Percentiles rank a stretch among this genome's conserved stretches.
Conservation (phyloP, 2,797 vertebrate species). For the Sparidentex hasta region DNA sequence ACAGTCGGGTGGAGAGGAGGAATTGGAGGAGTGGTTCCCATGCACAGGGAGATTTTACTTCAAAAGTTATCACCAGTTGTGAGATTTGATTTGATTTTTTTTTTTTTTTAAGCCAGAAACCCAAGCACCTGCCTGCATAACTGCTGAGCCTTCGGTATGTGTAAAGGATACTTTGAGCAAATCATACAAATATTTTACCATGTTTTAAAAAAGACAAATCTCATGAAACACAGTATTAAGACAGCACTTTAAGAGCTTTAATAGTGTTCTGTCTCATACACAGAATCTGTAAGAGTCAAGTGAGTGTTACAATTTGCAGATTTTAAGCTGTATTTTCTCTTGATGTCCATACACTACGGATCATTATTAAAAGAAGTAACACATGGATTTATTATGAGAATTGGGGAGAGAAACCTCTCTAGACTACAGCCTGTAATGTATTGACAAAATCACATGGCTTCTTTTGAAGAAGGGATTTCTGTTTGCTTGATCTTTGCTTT, state of each 20-base stretch:
- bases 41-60: conserved; percentile 34
- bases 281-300: conserved; percentile 17
- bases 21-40: conserved; percentile 6
- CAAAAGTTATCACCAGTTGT: conserved; percentile 33
- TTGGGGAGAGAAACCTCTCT: conserved; percentile 1
- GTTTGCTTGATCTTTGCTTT: conserved; percentile 60
- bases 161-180: conserved; percentile 25
- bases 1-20: conserved; percentile 14
- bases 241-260: conserved; percentile 20
- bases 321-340: conserved; percentile 32
- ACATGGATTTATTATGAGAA: conserved; percentile 44
- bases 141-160: conserved; percentile 16
- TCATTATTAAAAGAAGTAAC: conserved; percentile 56
- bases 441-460: conserved; percentile 46
- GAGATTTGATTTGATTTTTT: conserved; percentile 40
- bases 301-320: conserved; percentile 28
- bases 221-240: not conserved
- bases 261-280: conserved; percentile 8
- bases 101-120: conserved; percentile 41
- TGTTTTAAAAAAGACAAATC: conserved; percentile 7
- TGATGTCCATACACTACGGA: conserved; percentile 23
- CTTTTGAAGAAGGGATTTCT: conserved; percentile 36
- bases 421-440: conserved; percentile 33
- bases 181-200: conserved; percentile 17
- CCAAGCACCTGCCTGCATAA: conserved; percentile 7